Base-by-base conservation (phyloP, 2,888 invertebrate genomes). In the Biston betularia region DNA sequence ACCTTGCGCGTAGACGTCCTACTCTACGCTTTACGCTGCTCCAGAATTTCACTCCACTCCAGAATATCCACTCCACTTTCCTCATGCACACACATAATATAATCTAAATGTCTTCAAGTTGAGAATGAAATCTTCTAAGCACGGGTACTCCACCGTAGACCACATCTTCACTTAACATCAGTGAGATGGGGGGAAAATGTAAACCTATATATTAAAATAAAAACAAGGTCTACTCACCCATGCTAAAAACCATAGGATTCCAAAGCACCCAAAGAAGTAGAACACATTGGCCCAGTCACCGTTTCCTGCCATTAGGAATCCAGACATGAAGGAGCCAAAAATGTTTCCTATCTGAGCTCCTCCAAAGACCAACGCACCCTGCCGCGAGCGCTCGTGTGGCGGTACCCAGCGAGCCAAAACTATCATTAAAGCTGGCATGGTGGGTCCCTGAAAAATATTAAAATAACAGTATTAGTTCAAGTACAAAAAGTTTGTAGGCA, bases 391-490 rank as follows among this genome's bases (percentile, higher is more conserved):
- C 75, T 96, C 95, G 42, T 91, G 87, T 0, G 95, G 94, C 0
- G 95, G 95, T 0, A 95, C 94, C 95, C 95, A 96, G 49, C 95
- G 89, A 0, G 95, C 95, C 42, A 95, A 82, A 6, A 96, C 89
- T 48, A 94, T 94, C 87, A 95, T 95, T 78, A 96, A 91, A 0
- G 96, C 96, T 63, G 95, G 95, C 90, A 96, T 97, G 0, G 97
- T 97, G 2, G 97, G 96, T 40, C 97, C 97, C 94, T 95, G 82
- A 48, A 90, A 89, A 54, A 1, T n/a, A 24, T 38, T 24, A 10
- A 12, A 14, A 48, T 11, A 8, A 48, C 1, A 48, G n/a, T 12
- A 14, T 33, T 46, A 48, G 24, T 24, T 24, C 9, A 15, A 8
- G 6, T 15, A 9, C 8, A 46, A 14, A 6, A 6, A 0, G n/a